Evolutionary conservation across 2,113 vertebrate genomes (phyloP), one percentile per base, ranked within the genome.

Genomic region (Perccottus glenii): DNA sequence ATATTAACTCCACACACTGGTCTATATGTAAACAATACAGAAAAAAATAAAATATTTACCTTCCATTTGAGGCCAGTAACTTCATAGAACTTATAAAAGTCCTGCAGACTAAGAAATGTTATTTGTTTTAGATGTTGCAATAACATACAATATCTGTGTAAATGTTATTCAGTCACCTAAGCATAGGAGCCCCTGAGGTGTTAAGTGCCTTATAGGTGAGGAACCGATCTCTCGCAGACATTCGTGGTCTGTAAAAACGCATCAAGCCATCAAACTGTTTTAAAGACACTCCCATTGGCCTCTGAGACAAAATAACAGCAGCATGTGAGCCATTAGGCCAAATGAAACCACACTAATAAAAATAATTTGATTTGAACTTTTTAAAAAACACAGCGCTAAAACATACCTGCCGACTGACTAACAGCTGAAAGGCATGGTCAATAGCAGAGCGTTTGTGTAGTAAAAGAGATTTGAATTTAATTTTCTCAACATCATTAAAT

Each of bases 41-140:
- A 52, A 47, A 19, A 44, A 40, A n/a, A 55, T 10, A 38, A 3
- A 32, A 44, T 40, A 36, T 81, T 81, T 83, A 97, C 98, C 94
- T 96, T 99, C 98, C 98, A 99, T 88, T 96, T 97, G 59, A 99
- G 93, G 58, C 95, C 94, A 40, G 94, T 95, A 63, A 98, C 94
- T 90, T 99, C 96, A 65, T 97, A 99, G 90, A 99, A 97, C 80
- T 94, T 96, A 71, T 98, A 96, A 82, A 99, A 99, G 73, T 98
- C 96, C 84, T 96, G 89, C 36, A 98, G 89, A 80, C 98, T 99
- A 40, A 15, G 38, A 43, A 58, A 43, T 16, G 7, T 42, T 10
- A 6, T 3, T 36, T 19, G n/a, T 58, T 27, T 58, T 42, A 43
- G 9, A 43, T 36, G 15, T 11, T 38, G 14, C 36, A 5, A 36